Base-by-base conservation (phyloP, 2,888 invertebrate species). In the Thelaira solivaga region DNA sequence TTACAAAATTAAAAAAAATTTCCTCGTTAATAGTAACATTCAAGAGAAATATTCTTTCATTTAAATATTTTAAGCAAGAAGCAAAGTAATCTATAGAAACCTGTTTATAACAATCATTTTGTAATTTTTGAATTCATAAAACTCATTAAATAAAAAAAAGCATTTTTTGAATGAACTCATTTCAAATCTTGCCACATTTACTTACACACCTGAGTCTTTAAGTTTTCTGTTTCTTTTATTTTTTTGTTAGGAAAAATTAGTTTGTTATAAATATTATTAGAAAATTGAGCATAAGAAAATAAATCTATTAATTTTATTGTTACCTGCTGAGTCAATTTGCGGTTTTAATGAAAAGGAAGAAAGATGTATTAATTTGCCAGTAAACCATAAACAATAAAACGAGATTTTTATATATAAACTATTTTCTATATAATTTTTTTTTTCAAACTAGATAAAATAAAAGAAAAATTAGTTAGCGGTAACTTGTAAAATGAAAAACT, bases 281-380 rank as follows among this genome's bases (percentile, higher is more conserved):
- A 84, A 87, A 85, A 86, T 84, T 82, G 81, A 85, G 82, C 81
- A 86, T 83, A 83, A 85, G n/a, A n/a, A 85, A 83, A 85, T 85
- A 87, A 85, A 85, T 87, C 87, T 86, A 87, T 87, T 87, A 87
- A 87, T 87, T 86, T 85, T 85, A 83, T 83, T 83, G 83, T 85
- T 43, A 61, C 85, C 83, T 80, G 80, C 72, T 78, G 76, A 41
- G 76, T 16, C 72, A 72, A 72, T 72, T 72, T 76, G 69, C 53
- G 64, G 26, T 13, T 2, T n/a, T 41, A 59, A 45, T 67, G 16
- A 13, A 61, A 61, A 24, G 24, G 43, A 45, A 36, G 29, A 53
- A 55, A 68, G 51, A 68, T 55, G 24, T 55, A 61, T 65, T 68
- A 62, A 77, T 77, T 68, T 62, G 20, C 16, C 22, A 31, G 53